These are phyloP conservation scores for Drosophila mulleri DNA, from an alignment of 2,888 invertebrate species.

Conservation along the genomic window DNA sequence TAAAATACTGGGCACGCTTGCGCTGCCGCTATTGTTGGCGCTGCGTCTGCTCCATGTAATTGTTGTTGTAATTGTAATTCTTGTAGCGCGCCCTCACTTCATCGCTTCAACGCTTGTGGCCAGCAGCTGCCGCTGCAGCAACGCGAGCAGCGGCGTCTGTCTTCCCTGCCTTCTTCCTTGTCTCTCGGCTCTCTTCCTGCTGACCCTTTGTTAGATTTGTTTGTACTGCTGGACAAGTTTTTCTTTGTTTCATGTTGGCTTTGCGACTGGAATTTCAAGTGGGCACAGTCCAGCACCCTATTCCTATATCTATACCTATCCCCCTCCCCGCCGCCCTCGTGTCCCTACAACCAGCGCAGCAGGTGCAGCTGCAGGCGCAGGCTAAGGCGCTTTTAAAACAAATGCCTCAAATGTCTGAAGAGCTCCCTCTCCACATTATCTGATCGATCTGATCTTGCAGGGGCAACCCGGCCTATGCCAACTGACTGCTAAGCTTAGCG, in stretches of 20 bases:
- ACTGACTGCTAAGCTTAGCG: slow-evolving; percentile 7
- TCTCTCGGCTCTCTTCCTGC: background rate
- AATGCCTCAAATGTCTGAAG: slow-evolving; percentile 61
- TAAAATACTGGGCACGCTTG: slow-evolving; percentile 49
- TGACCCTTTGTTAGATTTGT: slow-evolving; percentile 65
- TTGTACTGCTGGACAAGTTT: slow-evolving; percentile 62
- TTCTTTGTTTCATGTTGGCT: slow-evolving; percentile 58
- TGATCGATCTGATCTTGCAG: slow-evolving; percentile 38
- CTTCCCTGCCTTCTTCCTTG: slow-evolving; percentile 6
- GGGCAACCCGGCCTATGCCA: slow-evolving; percentile 5
- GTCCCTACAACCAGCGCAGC: slow-evolving; percentile 16
- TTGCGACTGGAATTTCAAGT: slow-evolving; percentile 71
- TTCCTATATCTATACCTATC: slow-evolving; percentile 13
- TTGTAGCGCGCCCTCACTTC: slow-evolving; percentile 56
- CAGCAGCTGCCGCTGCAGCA: slow-evolving; percentile 24
- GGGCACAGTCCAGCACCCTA: slow-evolving; percentile 20
- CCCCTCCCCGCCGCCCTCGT: background rate
- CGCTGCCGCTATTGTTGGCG: slow-evolving; percentile 11
- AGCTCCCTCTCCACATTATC: slow-evolving; percentile 32
- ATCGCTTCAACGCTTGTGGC: slow-evolving; percentile 51
- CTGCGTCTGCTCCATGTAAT: slow-evolving; percentile 42
- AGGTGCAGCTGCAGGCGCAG: slow-evolving; percentile 63
- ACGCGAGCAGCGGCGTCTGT: slow-evolving; percentile 6
- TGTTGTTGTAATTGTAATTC: slow-evolving; percentile 66
- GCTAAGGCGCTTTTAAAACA: slow-evolving; percentile 64